phyloP scores from a whole-genome alignment of 2,113 vertebrate genomes.

The Amazona vittata region DNA sequence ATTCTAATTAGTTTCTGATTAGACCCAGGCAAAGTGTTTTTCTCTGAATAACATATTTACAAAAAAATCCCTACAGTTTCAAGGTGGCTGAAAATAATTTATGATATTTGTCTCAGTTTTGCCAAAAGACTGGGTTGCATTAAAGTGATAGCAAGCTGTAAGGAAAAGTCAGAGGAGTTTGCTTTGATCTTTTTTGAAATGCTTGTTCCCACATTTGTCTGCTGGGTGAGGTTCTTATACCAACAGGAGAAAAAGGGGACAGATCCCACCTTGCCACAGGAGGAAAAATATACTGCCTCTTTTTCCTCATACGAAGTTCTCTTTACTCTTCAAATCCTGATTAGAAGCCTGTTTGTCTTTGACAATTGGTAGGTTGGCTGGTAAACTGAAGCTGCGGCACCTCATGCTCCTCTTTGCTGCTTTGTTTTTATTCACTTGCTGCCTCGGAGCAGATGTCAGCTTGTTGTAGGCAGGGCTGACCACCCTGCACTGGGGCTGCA shows the following conservation, averaged over 20 bases:
- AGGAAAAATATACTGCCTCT: not conserved
- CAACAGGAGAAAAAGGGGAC: not conserved
- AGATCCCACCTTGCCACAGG: not conserved
- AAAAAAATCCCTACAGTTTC: not conserved
- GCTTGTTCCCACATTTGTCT: not conserved
- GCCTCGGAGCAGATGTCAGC: not conserved
- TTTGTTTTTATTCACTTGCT: not conserved
- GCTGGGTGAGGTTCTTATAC: not conserved
- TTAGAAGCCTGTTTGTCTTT: not conserved
- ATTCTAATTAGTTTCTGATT: constrained; percentile 69
- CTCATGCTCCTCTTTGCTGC: not conserved
- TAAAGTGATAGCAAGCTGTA: not conserved
- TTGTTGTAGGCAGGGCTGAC: not conserved
- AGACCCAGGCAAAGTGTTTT: constrained; percentile 50
- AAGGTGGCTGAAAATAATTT: constrained; percentile 39
- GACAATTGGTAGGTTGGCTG: not conserved
- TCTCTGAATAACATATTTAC: constrained; percentile 39
- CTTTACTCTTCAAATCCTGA: not conserved
- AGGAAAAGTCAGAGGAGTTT: not conserved
- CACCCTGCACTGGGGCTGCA: not conserved
- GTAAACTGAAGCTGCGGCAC: not conserved
- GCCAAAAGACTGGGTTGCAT: not conserved
- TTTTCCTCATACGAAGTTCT: not conserved
- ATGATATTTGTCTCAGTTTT: constrained; percentile 10
- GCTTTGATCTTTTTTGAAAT: not conserved